A percentile compares a stretch with the other conserved stretches of the same genome.
Evolutionary conservation across 1,140 invertebrate species (phyloP).

Genomic region (Aphis craccivora): DNA sequence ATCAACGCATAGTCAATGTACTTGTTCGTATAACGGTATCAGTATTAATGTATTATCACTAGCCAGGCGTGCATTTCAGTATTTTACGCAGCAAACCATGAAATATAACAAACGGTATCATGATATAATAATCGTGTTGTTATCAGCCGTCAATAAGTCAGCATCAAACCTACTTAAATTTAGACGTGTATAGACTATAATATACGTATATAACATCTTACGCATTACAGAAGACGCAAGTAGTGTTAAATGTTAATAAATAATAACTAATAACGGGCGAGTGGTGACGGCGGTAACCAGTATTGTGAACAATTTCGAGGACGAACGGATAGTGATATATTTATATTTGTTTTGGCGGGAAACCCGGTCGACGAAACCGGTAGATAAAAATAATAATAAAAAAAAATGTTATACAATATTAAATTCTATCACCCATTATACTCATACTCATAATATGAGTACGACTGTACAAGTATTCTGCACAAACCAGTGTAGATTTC

Average conservation of each 20-base stretch:
- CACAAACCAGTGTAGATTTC: neutral
- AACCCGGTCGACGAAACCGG: neutral
- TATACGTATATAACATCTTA: neutral
- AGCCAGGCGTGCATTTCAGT: neutral
- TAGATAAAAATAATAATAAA: constrained; percentile 8
- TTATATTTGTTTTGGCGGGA: constrained; percentile 30
- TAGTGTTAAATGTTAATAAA: neutral
- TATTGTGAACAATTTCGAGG: neutral
- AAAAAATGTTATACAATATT: too few relatives aligned
- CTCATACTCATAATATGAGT: too few relatives aligned
- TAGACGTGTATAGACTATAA: too few relatives aligned
- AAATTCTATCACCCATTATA: too few relatives aligned
- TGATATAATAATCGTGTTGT: neutral
- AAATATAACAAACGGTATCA: neutral
- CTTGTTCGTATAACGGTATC: neutral
- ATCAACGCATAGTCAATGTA: neutral
- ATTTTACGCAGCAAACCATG: constrained; percentile 7
- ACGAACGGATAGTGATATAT: neutral
- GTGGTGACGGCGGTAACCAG: neutral
- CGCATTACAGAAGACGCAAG: neutral
- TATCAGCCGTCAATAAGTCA: neutral
- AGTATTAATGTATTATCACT: neutral
- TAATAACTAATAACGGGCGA: neutral
- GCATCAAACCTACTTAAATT: neutral
- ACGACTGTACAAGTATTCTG: neutral